These are phyloP conservation scores for Parthenolecanium corni DNA, from an alignment of 2,888 invertebrate species.

Conservation along the genomic window DNA sequence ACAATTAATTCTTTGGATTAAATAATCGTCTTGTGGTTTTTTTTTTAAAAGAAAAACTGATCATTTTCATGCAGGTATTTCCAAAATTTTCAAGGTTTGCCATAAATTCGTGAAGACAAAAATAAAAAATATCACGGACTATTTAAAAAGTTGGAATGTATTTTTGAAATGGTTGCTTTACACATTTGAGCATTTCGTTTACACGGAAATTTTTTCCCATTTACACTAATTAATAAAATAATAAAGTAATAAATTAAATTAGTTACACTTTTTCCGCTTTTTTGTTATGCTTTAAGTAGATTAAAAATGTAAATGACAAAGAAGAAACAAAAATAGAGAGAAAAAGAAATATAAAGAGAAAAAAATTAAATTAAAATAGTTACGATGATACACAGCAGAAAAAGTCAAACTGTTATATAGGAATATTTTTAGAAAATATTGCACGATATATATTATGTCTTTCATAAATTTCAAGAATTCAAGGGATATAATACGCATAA, in stretches of 20 bases:
- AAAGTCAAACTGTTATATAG: no score
- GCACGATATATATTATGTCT: neutral
- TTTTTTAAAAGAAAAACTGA: no score
- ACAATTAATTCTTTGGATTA: no score
- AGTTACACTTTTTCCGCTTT: slow-evolving; percentile 9
- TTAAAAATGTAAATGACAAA: neutral
- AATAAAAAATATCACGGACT: neutral
- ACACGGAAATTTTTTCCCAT: neutral
- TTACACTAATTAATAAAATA: neutral
- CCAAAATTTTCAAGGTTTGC: no score
- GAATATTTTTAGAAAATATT: neutral
- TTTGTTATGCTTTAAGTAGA: slow-evolving; percentile 8
- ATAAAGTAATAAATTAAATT: slow-evolving; percentile 12
- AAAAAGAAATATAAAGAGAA: no score
- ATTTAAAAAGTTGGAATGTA: slow-evolving; percentile 18
- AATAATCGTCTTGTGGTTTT: no score
- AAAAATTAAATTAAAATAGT: no score
- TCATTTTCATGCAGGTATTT: no score
- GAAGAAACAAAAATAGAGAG: no score
- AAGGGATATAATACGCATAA: neutral
- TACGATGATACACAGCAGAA: no score
- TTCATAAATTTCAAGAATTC: neutral
- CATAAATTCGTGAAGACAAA: no score
- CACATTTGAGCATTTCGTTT: slow-evolving; percentile 23
- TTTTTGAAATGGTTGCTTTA: slow-evolving; percentile 17